A percentile compares a stretch with the other conserved stretches of the same genome.
phyloP scores from a whole-genome alignment of 2,888 invertebrate species.

The Hypomecis atomaria region DNA sequence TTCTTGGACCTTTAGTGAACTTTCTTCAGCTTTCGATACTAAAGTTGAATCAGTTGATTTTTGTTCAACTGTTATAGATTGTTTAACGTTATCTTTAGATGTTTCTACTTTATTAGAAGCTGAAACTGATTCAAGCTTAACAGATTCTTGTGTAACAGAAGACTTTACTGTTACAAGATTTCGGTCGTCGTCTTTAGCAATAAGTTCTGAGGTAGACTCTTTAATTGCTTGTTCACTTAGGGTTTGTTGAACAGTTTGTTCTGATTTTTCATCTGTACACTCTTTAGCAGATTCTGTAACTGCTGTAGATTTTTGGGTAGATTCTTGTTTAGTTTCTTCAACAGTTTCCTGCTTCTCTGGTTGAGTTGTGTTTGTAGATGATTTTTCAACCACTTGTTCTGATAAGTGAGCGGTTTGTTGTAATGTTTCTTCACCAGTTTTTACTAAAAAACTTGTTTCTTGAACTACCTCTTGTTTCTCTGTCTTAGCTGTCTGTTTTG shows the following conservation, averaged over 20 bases:
- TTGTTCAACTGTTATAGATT: constrained; percentile 38
- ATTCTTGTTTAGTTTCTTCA: constrained; percentile 30
- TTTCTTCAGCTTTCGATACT: constrained; percentile 44
- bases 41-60: constrained; percentile 41
- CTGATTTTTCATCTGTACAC: constrained; percentile 6
- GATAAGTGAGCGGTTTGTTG: constrained; percentile 30
- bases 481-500: too few relatives aligned
- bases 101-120: constrained; percentile 21
- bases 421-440: too few relatives aligned
- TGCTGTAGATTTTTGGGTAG: constrained; percentile 15
- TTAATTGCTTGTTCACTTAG: constrained; percentile 18
- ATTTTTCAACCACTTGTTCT: constrained; percentile 35
- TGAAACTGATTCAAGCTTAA: constrained; percentile 1
- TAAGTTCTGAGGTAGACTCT: constrained; percentile 9
- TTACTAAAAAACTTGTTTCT: too few relatives aligned
- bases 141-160: not conserved
- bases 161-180: not conserved
- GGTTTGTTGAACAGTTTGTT: constrained; percentile 12
- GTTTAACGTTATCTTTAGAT: constrained; percentile 35
- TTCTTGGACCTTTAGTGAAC: constrained; percentile 47
- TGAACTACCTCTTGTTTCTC: too few relatives aligned
- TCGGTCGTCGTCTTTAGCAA: too few relatives aligned
- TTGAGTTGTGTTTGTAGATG: constrained; percentile 40
- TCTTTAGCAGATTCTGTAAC: constrained; percentile 25
- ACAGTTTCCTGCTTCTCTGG: constrained; percentile 36